A percentile compares a stretch with the other conserved stretches of the same genome.
Conservation (phyloP, 2,888 invertebrate genomes). For the Pterobdella sp. region DNA sequence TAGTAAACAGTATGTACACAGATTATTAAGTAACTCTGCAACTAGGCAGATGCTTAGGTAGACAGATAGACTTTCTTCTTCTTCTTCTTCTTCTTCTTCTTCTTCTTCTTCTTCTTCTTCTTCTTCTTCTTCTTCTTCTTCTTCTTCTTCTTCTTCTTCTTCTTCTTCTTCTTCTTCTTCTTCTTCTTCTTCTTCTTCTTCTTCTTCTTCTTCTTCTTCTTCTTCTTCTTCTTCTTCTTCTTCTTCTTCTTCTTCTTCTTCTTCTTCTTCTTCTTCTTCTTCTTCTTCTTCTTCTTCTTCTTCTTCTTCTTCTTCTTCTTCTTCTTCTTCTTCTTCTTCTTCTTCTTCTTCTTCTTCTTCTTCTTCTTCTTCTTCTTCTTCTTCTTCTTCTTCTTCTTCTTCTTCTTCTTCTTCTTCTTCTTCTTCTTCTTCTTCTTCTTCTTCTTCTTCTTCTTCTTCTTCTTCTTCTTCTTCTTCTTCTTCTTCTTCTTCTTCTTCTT, state of each 20-base stretch:
- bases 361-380: constrained; percentile 12
- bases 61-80: constrained; percentile 1
- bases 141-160: constrained; percentile 1
- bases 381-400: constrained; percentile 14
- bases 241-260: constrained; percentile 1
- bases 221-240: neutral
- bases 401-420: constrained; percentile 13
- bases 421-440: constrained; percentile 8
- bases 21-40: too few species aligned
- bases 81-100: neutral
- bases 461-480: neutral
- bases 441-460: constrained; percentile 5
- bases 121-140: constrained; percentile 1
- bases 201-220: neutral
- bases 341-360: neutral
- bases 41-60: constrained; percentile 4
- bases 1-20: too few species aligned
- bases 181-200: constrained; percentile 1
- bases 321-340: constrained; percentile 1
- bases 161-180: constrained; percentile 1
- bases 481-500: neutral
- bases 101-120: constrained; percentile 1
- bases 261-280: constrained; percentile 1
- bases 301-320: constrained; percentile 1
- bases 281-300: constrained; percentile 1